phyloP scores from a whole-genome alignment of 2,888 invertebrate species.

The Parnassius glacialis region DNA sequence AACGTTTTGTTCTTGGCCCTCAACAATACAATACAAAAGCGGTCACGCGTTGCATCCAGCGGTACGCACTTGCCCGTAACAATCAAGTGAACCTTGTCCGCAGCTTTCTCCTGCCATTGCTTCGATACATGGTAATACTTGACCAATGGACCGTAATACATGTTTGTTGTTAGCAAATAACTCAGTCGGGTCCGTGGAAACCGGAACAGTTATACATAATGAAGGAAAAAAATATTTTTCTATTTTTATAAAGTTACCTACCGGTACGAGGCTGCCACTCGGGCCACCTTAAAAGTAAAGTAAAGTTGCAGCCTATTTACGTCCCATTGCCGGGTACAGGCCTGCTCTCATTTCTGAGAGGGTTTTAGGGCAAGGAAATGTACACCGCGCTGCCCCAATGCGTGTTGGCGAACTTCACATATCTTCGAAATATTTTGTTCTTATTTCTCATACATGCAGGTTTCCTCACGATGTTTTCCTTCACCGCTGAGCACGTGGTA shows the following conservation, averaged over 20 bases:
- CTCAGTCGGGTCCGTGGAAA: background rate
- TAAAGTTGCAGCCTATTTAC: too few relatives aligned
- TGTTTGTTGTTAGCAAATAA: background rate
- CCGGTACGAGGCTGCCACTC: too few relatives aligned
- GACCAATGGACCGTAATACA: background rate
- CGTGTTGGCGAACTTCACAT: too few relatives aligned
- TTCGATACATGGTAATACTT: slow-evolving; percentile 6
- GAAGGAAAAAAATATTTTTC: background rate
- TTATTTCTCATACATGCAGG: too few relatives aligned
- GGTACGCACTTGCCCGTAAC: slow-evolving; percentile 6
- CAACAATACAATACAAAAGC: background rate
- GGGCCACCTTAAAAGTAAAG: too few relatives aligned
- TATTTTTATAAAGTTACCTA: background rate
- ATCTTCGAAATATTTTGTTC: too few relatives aligned
- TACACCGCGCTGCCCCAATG: too few relatives aligned
- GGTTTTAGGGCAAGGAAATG: too few relatives aligned
- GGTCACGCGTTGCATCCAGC: slow-evolving; percentile 5
- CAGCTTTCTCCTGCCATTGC: slow-evolving; percentile 8
- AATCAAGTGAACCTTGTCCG: slow-evolving; percentile 8
- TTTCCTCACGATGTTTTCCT: too few relatives aligned
- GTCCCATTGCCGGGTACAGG: too few relatives aligned
- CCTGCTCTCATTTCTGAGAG: too few relatives aligned
- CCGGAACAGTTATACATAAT: background rate
- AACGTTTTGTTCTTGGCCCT: background rate
- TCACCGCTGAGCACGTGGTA: too few relatives aligned